These are phyloP conservation scores for Lineus longissimus DNA, from an alignment of 1,140 invertebrate genomes.

Conservation along the genomic window DNA sequence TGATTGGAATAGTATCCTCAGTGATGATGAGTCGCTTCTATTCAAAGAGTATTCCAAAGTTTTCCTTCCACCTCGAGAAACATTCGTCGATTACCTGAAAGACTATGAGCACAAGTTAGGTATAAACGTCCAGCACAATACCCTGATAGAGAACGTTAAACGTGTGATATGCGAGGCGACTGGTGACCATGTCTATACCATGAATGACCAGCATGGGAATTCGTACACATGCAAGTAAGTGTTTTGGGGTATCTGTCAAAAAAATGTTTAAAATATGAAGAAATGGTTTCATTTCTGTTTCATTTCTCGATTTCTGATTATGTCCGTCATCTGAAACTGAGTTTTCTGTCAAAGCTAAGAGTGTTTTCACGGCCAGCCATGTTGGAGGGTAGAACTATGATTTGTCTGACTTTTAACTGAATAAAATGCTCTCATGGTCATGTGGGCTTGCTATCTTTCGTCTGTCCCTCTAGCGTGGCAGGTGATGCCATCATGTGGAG, in stretches of 20 bases:
- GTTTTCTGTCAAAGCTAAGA: too few relatives aligned
- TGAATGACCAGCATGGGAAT: conserved; percentile 47
- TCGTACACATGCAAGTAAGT: conserved; percentile 48
- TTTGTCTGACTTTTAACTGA: too few relatives aligned
- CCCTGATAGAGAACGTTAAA: conserved; percentile 44
- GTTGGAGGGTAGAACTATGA: too few relatives aligned
- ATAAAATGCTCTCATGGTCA: too few relatives aligned
- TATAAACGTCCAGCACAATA: conserved; percentile 52
- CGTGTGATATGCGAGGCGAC: conserved; percentile 17
- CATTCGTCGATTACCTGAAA: conserved; percentile 49
- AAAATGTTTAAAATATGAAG: too few relatives aligned
- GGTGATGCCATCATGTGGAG: too few relatives aligned
- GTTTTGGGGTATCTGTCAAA: not conserved
- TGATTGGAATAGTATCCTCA: conserved; percentile 57
- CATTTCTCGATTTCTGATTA: too few relatives aligned
- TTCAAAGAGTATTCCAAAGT: conserved; percentile 49
- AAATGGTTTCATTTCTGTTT: too few relatives aligned
- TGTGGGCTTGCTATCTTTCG: too few relatives aligned
- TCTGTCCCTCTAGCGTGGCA: too few relatives aligned
- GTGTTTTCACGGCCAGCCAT: too few relatives aligned
- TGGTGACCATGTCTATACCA: conserved; percentile 28
- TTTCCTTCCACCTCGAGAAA: conserved; percentile 52
- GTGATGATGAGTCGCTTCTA: conserved; percentile 46
- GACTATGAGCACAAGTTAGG: conserved; percentile 44
- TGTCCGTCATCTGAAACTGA: too few relatives aligned